Evolutionary conservation across 2,113 vertebrate species (phyloP).

Genomic region (Ovis canadensis): DNA sequence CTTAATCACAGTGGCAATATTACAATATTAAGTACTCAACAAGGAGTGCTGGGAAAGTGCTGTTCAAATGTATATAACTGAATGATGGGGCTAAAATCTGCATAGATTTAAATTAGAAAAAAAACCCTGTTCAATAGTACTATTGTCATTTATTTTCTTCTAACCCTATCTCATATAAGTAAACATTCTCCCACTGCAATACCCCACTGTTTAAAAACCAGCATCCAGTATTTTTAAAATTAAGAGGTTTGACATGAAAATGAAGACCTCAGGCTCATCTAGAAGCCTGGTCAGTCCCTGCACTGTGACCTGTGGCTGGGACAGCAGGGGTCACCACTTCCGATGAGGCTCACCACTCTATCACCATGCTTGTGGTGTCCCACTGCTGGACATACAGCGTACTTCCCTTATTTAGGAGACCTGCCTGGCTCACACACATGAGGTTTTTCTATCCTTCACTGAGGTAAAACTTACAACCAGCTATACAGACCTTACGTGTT

Average conservation of each 20-base stretch:
- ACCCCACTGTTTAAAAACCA: not conserved
- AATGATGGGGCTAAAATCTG: not conserved
- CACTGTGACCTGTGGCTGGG: not conserved
- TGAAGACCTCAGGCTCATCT: not conserved
- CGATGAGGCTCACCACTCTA: rapidly evolving
- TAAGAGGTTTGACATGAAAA: not conserved
- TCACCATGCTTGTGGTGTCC: not conserved
- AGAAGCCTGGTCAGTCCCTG: not conserved
- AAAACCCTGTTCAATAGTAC: not conserved
- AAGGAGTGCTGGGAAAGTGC: not conserved
- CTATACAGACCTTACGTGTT: not conserved
- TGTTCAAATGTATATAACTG: not conserved
- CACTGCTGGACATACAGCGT: not conserved
- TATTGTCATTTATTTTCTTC: not conserved
- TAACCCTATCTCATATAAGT: not conserved
- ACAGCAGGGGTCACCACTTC: too few species aligned
- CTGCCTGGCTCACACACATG: not conserved
- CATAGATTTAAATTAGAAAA: not conserved
- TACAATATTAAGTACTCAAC: not conserved
- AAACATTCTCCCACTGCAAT: not conserved
- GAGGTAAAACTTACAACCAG: not conserved
- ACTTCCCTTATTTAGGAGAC: not conserved
- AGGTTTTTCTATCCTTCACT: not conserved
- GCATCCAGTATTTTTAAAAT: not conserved
- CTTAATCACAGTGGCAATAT: not conserved